phyloP scores from a whole-genome alignment of 1,140 invertebrate species.

The Coenobita brevimanus region DNA sequence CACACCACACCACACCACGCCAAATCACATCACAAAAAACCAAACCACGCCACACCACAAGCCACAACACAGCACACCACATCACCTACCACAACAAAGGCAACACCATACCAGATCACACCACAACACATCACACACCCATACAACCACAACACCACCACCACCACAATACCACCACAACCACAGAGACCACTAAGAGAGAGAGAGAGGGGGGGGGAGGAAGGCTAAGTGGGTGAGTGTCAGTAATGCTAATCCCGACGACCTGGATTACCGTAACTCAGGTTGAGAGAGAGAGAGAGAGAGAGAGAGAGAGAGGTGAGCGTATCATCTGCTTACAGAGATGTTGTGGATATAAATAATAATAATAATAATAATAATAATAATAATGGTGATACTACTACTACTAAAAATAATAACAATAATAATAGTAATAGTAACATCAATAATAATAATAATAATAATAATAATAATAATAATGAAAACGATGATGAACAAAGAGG shows the following conservation, averaged over 20 bases:
- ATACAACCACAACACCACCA: no score
- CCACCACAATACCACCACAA: no score
- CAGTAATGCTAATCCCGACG: background rate
- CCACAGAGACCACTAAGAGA: background rate
- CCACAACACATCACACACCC: background rate
- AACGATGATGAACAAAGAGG: background rate
- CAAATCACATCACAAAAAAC: no score
- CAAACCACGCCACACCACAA: no score
- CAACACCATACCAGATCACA: background rate
- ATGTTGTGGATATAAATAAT: no score
- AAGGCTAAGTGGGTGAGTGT: background rate
- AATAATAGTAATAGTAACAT: no score
- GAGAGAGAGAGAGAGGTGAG: background rate
- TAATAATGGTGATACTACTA: no score
- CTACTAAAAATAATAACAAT: no score
- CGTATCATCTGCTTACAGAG: no score
- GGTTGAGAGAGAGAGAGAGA: background rate
- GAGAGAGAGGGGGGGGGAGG: background rate
- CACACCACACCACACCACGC: no score
- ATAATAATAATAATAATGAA: background rate
- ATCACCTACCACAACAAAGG: background rate
- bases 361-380: no score
- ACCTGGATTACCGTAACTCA: background rate
- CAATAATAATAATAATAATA: background rate
- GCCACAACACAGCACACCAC: no score